Conservation (phyloP, 2,797 vertebrate species). For the Sphaeramia orbicularis region DNA sequence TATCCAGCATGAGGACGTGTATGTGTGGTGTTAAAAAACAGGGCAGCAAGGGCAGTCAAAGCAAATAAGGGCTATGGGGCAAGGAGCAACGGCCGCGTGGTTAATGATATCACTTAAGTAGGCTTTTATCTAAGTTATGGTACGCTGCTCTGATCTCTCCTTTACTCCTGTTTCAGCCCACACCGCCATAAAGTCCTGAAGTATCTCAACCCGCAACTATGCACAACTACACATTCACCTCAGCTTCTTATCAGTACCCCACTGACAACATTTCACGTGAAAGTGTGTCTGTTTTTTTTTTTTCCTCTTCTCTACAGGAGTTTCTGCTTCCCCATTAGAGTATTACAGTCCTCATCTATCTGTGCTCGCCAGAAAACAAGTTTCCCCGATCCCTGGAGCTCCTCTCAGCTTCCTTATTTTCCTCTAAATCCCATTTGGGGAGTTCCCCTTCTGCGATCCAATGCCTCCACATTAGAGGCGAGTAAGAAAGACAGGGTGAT, state of each 20-base stretch:
- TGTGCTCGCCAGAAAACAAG: constrained; percentile 53
- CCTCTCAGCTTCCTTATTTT: constrained; percentile 64
- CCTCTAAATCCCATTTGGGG: constrained; percentile 70
- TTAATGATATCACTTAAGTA: constrained; percentile 44
- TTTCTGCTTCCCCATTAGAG: constrained; percentile 50
- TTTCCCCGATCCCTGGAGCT: constrained; percentile 63
- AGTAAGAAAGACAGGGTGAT: constrained; percentile 18
- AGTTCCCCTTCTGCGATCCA: constrained; percentile 58
- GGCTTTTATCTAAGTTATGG: constrained; percentile 49
- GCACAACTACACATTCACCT: constrained; percentile 24
- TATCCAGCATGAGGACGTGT: constrained; percentile 15
- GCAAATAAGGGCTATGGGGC: constrained; percentile 65
- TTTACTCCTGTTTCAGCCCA: constrained; percentile 20
- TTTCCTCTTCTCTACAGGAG: constrained; percentile 28
- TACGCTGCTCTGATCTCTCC: constrained; percentile 33
- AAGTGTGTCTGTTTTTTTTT: constrained; percentile 32
- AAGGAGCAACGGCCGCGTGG: constrained; percentile 70
- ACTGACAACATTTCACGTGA: constrained; percentile 41
- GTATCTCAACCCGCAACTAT: constrained; percentile 5
- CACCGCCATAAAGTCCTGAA: constrained; percentile 24
- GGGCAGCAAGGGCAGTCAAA: constrained; percentile 51
- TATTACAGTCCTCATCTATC: constrained; percentile 51
- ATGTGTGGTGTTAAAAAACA: constrained; percentile 49
- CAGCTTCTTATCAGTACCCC: constrained; percentile 36
- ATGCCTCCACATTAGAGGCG: constrained; percentile 42